phyloP scores from a whole-genome alignment of 2,797 vertebrate species.

The Microctenopoma steveboyesi region DNA sequence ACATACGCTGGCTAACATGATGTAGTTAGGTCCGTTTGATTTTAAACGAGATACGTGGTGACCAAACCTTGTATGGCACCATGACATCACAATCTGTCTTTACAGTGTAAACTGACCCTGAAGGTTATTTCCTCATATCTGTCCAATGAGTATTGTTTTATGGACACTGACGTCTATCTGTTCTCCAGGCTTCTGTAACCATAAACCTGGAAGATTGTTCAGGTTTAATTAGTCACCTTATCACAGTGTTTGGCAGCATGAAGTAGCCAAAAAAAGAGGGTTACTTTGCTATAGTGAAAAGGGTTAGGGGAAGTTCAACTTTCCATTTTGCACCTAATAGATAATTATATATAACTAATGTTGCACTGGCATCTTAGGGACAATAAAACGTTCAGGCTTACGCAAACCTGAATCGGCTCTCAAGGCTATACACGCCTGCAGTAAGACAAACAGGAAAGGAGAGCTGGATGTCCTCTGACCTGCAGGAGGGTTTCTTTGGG shows the following conservation, averaged over 20 bases:
- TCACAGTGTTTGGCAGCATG: not conserved
- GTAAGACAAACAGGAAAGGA: slow-evolving; percentile 62
- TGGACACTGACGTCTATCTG: not conserved
- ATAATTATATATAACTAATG: slow-evolving; percentile 32
- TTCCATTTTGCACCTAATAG: slow-evolving; percentile 3
- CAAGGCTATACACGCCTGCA: not conserved
- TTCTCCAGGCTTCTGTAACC: slow-evolving; percentile 15
- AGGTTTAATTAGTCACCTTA: not conserved
- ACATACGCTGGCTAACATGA: slow-evolving; percentile 14
- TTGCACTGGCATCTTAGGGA: slow-evolving; percentile 10
- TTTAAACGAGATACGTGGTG: not conserved
- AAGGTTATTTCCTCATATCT: slow-evolving; percentile 21
- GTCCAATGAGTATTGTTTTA: not conserved
- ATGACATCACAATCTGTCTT: slow-evolving; percentile 17
- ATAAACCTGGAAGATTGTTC: slow-evolving; percentile 17
- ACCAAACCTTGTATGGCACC: not conserved
- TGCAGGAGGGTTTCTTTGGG: slow-evolving; percentile 85
- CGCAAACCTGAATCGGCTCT: not conserved
- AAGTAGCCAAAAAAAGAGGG: not conserved
- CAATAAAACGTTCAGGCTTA: slow-evolving; percentile 30
- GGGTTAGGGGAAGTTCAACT: slow-evolving; percentile 6
- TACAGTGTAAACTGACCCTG: slow-evolving; percentile 14
- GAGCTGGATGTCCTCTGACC: slow-evolving; percentile 70
- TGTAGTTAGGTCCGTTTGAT: not conserved
- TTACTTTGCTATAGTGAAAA: not conserved